Evolutionary conservation across 2,888 invertebrate genomes (phyloP), one percentile per base, ranked within the genome.

Genomic region (Diaperis boleti): DNA sequence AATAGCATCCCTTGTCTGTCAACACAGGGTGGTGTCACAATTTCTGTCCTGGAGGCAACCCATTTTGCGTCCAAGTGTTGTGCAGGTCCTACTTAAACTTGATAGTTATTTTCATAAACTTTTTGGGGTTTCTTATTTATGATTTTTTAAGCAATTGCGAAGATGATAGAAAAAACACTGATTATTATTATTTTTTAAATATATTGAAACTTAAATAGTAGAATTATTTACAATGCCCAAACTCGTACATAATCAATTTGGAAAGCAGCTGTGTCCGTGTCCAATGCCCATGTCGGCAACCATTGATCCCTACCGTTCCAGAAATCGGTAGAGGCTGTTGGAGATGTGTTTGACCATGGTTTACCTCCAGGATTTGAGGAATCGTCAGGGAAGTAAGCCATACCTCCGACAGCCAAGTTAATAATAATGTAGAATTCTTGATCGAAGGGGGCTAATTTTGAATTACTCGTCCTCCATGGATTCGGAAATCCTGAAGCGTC

Each of bases 161-260:
- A n/a, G n/a, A n/a, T n/a, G n/a, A n/a, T n/a, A n/a, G n/a, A n/a
- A n/a, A n/a, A n/a, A n/a, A n/a, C n/a, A n/a, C n/a, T n/a, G n/a
- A n/a, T n/a, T n/a, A n/a, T n/a, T n/a, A n/a, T n/a, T n/a, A n/a
- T n/a, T n/a, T n/a, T n/a, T n/a, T n/a, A n/a, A n/a, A n/a, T n/a
- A n/a, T n/a, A n/a, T n/a, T n/a, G n/a, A n/a, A n/a, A n/a, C n/a
- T n/a, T n/a, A n/a, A n/a, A n/a, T n/a, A n/a, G n/a, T n/a, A n/a
- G n/a, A n/a, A n/a, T n/a, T n/a, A n/a, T 7, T 69, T 72, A 76
- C 41, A 76, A 61, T 33, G 77, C 76, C 86, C 87, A 90, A 13
- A 90, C 84, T 66, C 85, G 83, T 57, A 90, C 85, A 72, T 89
- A 90, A 79, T 90, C 89, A 8, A 91, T 84, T 76, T 88, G 85